Conservation (phyloP, 2,888 invertebrate species). For the Ochlodes sylvanus region DNA sequence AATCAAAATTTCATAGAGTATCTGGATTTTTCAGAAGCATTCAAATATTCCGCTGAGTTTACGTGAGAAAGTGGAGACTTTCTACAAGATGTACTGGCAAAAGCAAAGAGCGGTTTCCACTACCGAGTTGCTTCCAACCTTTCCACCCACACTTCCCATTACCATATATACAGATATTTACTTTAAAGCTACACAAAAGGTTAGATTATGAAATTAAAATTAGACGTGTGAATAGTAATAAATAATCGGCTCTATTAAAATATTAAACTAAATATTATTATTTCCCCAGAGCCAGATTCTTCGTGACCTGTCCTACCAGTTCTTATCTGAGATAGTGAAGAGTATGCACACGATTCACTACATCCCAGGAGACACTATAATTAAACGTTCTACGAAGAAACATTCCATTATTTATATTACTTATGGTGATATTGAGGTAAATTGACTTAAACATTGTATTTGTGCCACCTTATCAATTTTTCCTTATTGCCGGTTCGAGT, state of each 20-base stretch:
- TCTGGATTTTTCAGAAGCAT: constrained; percentile 49
- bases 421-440: constrained; percentile 71
- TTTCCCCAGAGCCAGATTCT: constrained; percentile 60
- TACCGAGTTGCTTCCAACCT: constrained; percentile 60
- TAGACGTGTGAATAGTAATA: not conserved
- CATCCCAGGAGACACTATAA: constrained; percentile 71
- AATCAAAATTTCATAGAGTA: not conserved
- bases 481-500: not conserved
- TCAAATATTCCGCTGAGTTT: constrained; percentile 58
- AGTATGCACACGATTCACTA: constrained; percentile 69
- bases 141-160: constrained; percentile 63
- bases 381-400: constrained; percentile 61
- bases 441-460: not conserved
- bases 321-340: constrained; percentile 67
- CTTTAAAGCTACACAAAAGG: constrained; percentile 73
- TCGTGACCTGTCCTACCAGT: constrained; percentile 64
- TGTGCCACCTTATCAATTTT: not conserved
- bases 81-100: constrained; percentile 78
- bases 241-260: not conserved
- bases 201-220: constrained; percentile 40
- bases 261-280: not conserved
- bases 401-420: constrained; percentile 66
- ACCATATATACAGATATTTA: constrained; percentile 67
- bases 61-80: constrained; percentile 67
- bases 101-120: constrained; percentile 68